Conservation (phyloP, 2,888 invertebrate genomes). For the Pollenia labialis region DNA sequence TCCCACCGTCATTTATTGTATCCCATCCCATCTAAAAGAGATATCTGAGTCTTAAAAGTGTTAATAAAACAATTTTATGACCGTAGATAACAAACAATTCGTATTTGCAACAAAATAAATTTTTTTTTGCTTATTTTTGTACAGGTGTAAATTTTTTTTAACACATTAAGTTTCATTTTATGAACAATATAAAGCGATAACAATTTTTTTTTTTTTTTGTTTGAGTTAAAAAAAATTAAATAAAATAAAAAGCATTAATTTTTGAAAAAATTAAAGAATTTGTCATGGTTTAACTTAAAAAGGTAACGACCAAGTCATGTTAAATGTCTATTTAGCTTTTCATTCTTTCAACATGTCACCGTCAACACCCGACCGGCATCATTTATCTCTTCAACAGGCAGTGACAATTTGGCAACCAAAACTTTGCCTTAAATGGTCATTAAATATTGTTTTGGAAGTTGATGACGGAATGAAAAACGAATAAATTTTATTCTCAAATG, state of each 20-base stretch:
- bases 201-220: conserved; percentile 32
- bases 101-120: too few relatives aligned
- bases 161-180: neutral
- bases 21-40: too few relatives aligned
- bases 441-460: conserved; percentile 27
- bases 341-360: conserved; percentile 73
- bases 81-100: too few relatives aligned
- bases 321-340: conserved; percentile 65
- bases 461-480: neutral
- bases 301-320: conserved; percentile 65
- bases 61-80: too few relatives aligned
- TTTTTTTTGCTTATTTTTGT: too few relatives aligned
- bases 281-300: conserved; percentile 59
- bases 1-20: too few relatives aligned
- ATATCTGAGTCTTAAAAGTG: too few relatives aligned
- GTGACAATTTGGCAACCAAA: conserved; percentile 63
- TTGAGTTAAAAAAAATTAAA: neutral
- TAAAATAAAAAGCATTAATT: conserved; percentile 40
- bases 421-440: conserved; percentile 45
- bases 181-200: neutral
- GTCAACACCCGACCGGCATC: conserved; percentile 79
- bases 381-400: conserved; percentile 51
- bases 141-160: conserved; percentile 1
- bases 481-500: conserved; percentile 9
- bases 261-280: conserved; percentile 51